Base-by-base conservation (phyloP, 1,140 invertebrate species). In the Bicyclus anynana region DNA sequence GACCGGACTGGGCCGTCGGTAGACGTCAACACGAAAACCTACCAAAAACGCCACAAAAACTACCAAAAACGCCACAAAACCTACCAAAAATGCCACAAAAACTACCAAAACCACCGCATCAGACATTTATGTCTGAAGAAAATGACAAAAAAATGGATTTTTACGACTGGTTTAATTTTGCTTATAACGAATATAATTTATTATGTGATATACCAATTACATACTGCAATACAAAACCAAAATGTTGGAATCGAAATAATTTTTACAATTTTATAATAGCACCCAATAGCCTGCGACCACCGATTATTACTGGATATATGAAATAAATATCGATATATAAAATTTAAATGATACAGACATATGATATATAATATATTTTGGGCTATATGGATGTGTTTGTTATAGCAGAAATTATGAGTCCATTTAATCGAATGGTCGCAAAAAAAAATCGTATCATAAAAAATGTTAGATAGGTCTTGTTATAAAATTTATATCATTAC, bases 1-100 rank as follows among this genome's bases (percentile, higher is more conserved):
- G 84, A 82, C 84, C n/a, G 82, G 82, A 4, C 77, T 87, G 47
- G 84, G 82, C 29, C 80, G 84, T 67, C 82, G 84, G 67, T 80
- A 83, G 76, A 27, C 49, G 14, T 4, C 42, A 23, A 21, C 4
- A 12, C 2, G 29, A 21, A 13, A 16, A 55, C 17, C 5, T 21
- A 17, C 17, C 53, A 29, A 16, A 29, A 16, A 13, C 10, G 18
- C 23, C 38, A 21, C 38, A 40, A 2, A 40, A 40, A 4, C 38
- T 17, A n/a, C 33, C 33, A 35, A 12, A 35, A 35, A n/a, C 10
- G 33, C 33, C 33, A 7, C 23, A 23, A 2, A 23, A 7, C 7
- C 23, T 2, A 23, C 23, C 23, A 23, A 7, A 23, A 23, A 23
- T 23, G 23, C 23, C 23, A 23, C 23, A 23, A 23, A 23, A 23